Conservation (phyloP, 2,888 invertebrate species). For the Pandemis corylana region DNA sequence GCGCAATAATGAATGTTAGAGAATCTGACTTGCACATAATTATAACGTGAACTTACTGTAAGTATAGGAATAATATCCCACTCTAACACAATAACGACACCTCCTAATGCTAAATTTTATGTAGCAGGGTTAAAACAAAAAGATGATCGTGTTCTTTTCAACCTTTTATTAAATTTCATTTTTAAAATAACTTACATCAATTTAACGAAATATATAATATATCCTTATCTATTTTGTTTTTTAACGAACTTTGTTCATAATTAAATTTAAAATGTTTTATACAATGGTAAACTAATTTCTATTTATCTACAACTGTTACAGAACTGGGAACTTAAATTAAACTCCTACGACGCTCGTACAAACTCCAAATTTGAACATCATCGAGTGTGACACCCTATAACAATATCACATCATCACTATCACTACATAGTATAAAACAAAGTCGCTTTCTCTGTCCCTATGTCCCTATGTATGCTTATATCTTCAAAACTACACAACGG, state of each 20-base stretch:
- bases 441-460: too few relatives aligned
- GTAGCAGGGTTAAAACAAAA: constrained; percentile 4
- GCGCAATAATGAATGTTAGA: too few relatives aligned
- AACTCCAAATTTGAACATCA: constrained; percentile 16
- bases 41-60: too few relatives aligned
- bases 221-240: constrained; percentile 47
- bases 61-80: background rate
- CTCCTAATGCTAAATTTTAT: too few relatives aligned
- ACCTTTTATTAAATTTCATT: constrained; percentile 69
- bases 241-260: constrained; percentile 71
- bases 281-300: constrained; percentile 53
- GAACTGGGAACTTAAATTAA: constrained; percentile 43
- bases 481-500: too few relatives aligned
- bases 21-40: too few relatives aligned
- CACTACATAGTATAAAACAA: too few relatives aligned
- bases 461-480: too few relatives aligned
- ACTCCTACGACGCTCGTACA: constrained; percentile 13
- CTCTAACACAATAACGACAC: too few relatives aligned
- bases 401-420: constrained; percentile 11
- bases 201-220: constrained; percentile 44
- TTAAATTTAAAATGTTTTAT: constrained; percentile 57
- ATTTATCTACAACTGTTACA: constrained; percentile 43
- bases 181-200: constrained; percentile 69
- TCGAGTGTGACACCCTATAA: constrained; percentile 11
- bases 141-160: constrained; percentile 47